These are phyloP conservation scores for Anolis sagrei DNA, from an alignment of 2,113 vertebrate genomes.

Conservation along the genomic window DNA sequence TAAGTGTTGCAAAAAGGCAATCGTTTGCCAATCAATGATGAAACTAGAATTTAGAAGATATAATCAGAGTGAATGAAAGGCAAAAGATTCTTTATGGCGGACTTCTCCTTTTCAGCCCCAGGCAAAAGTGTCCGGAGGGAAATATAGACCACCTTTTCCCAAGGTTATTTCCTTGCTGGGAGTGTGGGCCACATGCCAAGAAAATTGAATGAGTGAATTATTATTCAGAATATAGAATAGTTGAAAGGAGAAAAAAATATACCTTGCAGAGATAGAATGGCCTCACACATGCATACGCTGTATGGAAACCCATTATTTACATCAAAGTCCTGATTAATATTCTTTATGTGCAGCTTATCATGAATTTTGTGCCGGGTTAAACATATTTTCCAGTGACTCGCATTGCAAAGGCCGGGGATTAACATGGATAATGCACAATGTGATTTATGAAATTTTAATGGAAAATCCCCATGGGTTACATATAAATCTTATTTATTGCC, in stretches of 20 bases:
- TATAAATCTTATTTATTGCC: constrained; percentile 81
- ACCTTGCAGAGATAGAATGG: constrained; percentile 4
- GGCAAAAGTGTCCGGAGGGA: not conserved
- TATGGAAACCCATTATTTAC: constrained; percentile 24
- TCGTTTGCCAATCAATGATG: not conserved
- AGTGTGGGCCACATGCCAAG: not conserved
- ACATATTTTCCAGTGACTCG: constrained; percentile 67
- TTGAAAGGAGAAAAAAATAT: not conserved
- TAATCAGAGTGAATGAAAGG: not conserved
- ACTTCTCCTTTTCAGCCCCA: not conserved
- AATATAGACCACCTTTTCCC: not conserved
- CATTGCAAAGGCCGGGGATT: constrained; percentile 69
- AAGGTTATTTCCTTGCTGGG: constrained; percentile 14
- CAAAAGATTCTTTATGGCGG: not conserved
- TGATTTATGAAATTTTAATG: constrained; percentile 81
- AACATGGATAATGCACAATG: constrained; percentile 73
- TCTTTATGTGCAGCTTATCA: constrained; percentile 52
- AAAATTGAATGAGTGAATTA: constrained; percentile 18
- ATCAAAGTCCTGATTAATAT: constrained; percentile 64
- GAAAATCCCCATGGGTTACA: constrained; percentile 78
- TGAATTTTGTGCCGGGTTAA: constrained; percentile 68
- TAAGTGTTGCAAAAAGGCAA: not conserved
- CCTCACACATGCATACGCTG: not conserved
- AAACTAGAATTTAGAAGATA: not conserved
- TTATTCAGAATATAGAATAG: constrained; percentile 3